phyloP scores from a whole-genome alignment of 2,888 invertebrate genomes.

The Diarsia dahlii region DNA sequence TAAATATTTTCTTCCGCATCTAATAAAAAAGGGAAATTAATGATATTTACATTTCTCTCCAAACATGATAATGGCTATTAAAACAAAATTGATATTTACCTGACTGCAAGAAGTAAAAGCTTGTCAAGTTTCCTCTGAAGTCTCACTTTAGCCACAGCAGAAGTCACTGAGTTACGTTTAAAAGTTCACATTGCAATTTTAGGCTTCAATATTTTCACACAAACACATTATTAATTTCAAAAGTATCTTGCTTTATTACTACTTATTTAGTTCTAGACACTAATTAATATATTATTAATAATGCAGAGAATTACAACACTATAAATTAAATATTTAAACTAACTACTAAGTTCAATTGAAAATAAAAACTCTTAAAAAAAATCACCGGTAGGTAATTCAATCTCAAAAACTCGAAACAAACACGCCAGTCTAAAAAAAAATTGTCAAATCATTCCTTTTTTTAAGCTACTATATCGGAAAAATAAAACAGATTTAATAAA shows the following conservation, averaged over 20 bases:
- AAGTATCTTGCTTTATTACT: too few relatives aligned
- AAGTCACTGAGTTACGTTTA: conserved; percentile 12
- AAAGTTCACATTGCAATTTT: conserved; percentile 36
- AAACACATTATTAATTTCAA: not conserved
- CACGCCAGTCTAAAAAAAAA: not conserved
- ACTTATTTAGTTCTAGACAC: not conserved
- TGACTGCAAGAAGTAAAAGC: conserved; percentile 3
- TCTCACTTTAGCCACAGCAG: conserved; percentile 25
- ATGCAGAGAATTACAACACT: not conserved
- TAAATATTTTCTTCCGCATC: not conserved
- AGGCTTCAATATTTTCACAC: not conserved
- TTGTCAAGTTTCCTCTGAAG: not conserved
- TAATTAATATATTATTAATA: not conserved
- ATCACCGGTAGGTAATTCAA: not conserved
- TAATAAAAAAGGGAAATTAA: too few relatives aligned
- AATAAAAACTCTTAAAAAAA: not conserved
- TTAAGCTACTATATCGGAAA: not conserved
- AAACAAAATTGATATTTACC: conserved; percentile 26
- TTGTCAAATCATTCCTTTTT: conserved; percentile 6
- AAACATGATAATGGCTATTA: not conserved
- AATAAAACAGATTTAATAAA: conserved; percentile 6
- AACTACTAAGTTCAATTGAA: not conserved
- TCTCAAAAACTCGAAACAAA: not conserved
- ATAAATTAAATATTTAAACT: not conserved
- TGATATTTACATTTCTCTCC: too few relatives aligned